Percentiles rank a stretch among this genome's conserved stretches.
Conservation (phyloP, 53 echinoderm and acorn worm species). For the Luidia sarsii region DNA sequence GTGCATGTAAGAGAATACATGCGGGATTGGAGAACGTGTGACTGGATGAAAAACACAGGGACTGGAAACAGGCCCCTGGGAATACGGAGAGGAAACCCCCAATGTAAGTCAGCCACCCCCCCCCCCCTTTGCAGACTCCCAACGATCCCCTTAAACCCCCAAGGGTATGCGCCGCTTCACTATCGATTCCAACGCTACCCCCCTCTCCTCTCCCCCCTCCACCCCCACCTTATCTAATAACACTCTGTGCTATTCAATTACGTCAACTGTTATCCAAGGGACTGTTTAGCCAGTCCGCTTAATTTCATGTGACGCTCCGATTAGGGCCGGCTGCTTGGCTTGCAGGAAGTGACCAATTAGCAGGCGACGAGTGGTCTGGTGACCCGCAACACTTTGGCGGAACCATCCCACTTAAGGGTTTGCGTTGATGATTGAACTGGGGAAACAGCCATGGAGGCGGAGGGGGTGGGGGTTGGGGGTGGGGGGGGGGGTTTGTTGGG, state of each 20-base stretch:
- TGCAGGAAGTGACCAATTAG: slow-evolving; percentile 40
- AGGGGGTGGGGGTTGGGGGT: too few relatives aligned
- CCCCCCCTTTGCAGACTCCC: too few relatives aligned
- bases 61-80: too few relatives aligned
- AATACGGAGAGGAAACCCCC: too few relatives aligned
- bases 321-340: neutral
- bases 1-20: too few relatives aligned
- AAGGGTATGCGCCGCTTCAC: neutral
- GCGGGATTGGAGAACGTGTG: too few relatives aligned
- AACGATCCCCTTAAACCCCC: neutral
- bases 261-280: neutral
- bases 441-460: neutral
- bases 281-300: slow-evolving; percentile 29
- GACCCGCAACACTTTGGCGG: slow-evolving; percentile 40
- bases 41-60: too few relatives aligned
- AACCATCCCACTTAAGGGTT: slow-evolving; percentile 15
- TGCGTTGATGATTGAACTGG: slow-evolving; percentile 24
- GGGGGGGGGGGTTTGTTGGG: too few relatives aligned
- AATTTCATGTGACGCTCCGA: slow-evolving; percentile 36
- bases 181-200: neutral
- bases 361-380: slow-evolving; percentile 48
- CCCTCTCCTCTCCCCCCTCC: neutral
- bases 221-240: too few relatives aligned
- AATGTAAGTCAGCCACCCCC: too few relatives aligned
- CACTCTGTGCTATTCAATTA: slow-evolving; percentile 1